Conservation (phyloP, 92 coral and sea anemone genomes). For the Zoanthus gigantus region DNA sequence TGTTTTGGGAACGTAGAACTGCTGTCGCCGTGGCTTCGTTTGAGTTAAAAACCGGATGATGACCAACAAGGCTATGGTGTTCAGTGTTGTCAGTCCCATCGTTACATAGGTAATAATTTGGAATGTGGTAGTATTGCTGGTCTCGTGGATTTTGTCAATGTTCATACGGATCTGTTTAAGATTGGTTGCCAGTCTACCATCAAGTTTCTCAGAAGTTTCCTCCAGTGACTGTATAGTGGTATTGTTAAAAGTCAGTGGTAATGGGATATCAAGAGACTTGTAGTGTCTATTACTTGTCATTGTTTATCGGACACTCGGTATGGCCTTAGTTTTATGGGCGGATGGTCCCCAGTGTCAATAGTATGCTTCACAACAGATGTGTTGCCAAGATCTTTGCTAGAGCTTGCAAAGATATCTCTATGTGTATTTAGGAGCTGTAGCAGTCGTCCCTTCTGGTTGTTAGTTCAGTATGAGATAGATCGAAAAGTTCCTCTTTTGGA, state of each 20-base stretch:
- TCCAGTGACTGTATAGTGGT: slow-evolving; percentile 15
- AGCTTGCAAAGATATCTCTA: slow-evolving; percentile 56
- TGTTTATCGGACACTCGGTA: slow-evolving; percentile 56
- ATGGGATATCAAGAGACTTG: slow-evolving; percentile 1
- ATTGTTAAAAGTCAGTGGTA: slow-evolving; percentile 13
- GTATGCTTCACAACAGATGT: slow-evolving; percentile 52
- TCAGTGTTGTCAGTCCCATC: neutral
- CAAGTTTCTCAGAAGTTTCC: neutral
- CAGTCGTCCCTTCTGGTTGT: slow-evolving; percentile 35
- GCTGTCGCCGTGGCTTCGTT: neutral
- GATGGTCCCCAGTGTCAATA: slow-evolving; percentile 54
- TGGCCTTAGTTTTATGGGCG: slow-evolving; percentile 54
- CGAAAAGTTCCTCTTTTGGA: slow-evolving; percentile 3
- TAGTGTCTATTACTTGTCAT: slow-evolving; percentile 20
- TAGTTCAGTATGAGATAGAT: slow-evolving; percentile 24
- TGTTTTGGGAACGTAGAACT: neutral
- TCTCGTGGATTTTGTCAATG: slow-evolving; percentile 34
- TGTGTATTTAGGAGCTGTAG: slow-evolving; percentile 17
- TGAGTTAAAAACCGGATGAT: slow-evolving; percentile 9
- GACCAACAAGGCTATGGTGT: neutral
- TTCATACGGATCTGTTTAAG: slow-evolving; percentile 5
- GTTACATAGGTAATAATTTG: slow-evolving; percentile 18
- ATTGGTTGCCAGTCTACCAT: neutral
- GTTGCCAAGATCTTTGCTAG: slow-evolving; percentile 46
- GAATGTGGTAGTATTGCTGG: slow-evolving; percentile 21